Evolutionary conservation across 2,797 vertebrate species (phyloP).

Genomic region (Sternarchorhynchus goeldii): DNA sequence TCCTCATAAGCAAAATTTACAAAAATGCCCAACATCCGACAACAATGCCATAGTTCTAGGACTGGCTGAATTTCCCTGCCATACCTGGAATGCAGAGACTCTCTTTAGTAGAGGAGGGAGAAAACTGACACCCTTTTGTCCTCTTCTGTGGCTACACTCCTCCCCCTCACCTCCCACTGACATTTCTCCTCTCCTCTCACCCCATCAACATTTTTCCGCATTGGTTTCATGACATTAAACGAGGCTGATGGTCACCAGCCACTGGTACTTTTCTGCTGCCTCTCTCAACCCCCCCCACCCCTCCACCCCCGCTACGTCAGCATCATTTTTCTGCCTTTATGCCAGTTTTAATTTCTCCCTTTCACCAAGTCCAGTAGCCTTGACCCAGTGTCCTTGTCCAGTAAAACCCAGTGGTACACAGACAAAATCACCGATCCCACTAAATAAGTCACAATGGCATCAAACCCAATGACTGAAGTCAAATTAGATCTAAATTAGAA

Average conservation of each 20-base stretch:
- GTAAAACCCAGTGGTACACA: background rate
- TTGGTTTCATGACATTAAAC: background rate
- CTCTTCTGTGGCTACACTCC: background rate
- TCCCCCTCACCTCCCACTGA: constrained; percentile 29
- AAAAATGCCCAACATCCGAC: background rate
- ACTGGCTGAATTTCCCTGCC: constrained; percentile 38
- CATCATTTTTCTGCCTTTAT: constrained; percentile 42
- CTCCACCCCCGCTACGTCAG: constrained; percentile 21
- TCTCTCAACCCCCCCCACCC: constrained; percentile 17
- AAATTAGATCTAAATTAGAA: background rate
- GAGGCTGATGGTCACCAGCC: constrained; percentile 8
- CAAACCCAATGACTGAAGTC: too few species aligned
- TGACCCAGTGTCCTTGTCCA: constrained; percentile 36
- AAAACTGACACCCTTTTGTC: constrained; percentile 39
- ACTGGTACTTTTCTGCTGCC: constrained; percentile 21
- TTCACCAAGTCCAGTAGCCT: constrained; percentile 19
- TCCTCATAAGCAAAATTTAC: constrained; percentile 22
- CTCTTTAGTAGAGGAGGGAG: constrained; percentile 21
- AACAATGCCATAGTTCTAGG: constrained; percentile 16
- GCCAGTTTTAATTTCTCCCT: too few species aligned
- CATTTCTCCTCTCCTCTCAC: constrained; percentile 32
- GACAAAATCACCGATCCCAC: background rate
- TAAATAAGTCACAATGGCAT: background rate
- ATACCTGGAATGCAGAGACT: constrained; percentile 15
- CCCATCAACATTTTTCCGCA: constrained; percentile 44